Evolutionary conservation across 2,888 invertebrate species (phyloP).

Genomic region (Leptopilina syphax): DNA sequence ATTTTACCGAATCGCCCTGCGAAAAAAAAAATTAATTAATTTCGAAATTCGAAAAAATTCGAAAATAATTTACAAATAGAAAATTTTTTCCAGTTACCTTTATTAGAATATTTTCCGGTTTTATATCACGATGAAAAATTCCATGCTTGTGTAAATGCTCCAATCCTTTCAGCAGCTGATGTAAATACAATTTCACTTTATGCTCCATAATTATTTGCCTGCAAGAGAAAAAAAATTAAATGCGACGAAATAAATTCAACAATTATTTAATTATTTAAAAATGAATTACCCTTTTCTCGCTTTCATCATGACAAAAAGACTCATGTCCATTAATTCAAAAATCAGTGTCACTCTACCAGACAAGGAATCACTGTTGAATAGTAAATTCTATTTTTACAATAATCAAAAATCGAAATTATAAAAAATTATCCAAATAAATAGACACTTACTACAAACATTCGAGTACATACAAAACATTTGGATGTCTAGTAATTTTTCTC

Average conservation of each 20-base stretch:
- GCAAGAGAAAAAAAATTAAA: constrained; percentile 19
- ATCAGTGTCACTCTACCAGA: constrained; percentile 81
- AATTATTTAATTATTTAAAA: neutral
- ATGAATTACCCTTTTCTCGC: constrained; percentile 76
- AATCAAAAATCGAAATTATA: constrained; percentile 35
- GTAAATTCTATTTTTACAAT: constrained; percentile 19
- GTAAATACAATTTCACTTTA: constrained; percentile 80
- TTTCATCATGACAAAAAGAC: constrained; percentile 82
- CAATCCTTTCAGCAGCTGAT: constrained; percentile 81
- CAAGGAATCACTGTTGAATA: constrained; percentile 78
- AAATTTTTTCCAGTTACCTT: constrained; percentile 73
- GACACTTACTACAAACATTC: constrained; percentile 82
- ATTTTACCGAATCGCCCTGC: constrained; percentile 78
- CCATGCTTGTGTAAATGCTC: constrained; percentile 82
- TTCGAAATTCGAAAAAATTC: neutral
- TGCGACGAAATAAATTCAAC: neutral
- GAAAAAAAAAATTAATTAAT: constrained; percentile 10
- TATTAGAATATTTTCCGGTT: constrained; percentile 85
- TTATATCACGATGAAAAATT: constrained; percentile 84
- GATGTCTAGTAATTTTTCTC: constrained; percentile 80
- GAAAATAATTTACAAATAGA: neutral
- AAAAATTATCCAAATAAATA: constrained; percentile 9
- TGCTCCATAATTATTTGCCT: constrained; percentile 78
- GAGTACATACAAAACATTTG: constrained; percentile 81
- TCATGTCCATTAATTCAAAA: constrained; percentile 85